Evolutionary conservation across 1,140 invertebrate genomes (phyloP).

Genomic region (Streblospio benedicti): DNA sequence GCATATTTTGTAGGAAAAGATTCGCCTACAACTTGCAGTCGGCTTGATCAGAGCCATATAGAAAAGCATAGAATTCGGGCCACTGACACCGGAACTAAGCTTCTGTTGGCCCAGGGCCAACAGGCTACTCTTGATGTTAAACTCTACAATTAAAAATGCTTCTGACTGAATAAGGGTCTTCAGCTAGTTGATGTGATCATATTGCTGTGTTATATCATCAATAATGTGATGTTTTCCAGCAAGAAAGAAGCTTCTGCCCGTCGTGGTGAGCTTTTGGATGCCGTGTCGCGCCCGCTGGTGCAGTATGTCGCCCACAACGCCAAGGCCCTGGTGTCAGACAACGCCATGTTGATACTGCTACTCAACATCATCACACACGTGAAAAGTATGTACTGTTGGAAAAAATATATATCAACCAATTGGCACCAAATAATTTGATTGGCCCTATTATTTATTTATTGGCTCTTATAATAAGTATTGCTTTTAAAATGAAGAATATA

Average conservation of each 20-base stretch:
- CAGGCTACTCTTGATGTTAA: too few species aligned
- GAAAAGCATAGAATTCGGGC: too few species aligned
- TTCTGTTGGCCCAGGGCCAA: too few species aligned
- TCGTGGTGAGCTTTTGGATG: slow-evolving; percentile 63
- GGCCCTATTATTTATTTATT: background rate
- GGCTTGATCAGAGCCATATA: too few species aligned
- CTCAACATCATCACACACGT: slow-evolving; percentile 61
- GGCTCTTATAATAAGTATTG: background rate
- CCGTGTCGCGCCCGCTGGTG: slow-evolving; percentile 57
- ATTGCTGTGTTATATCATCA: too few species aligned
- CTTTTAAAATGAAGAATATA: background rate
- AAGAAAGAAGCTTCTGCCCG: slow-evolving; percentile 70
- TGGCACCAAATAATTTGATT: too few species aligned
- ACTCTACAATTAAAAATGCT: too few species aligned
- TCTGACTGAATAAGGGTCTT: too few species aligned
- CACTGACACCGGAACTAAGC: too few species aligned
- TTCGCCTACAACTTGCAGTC: too few species aligned
- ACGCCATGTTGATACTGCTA: slow-evolving; percentile 61
- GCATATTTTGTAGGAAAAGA: too few species aligned
- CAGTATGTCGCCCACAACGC: slow-evolving; percentile 56
- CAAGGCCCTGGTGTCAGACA: slow-evolving; percentile 60
- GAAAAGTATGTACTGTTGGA: slow-evolving; percentile 34
- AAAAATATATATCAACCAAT: background rate
- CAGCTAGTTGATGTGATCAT: too few species aligned
- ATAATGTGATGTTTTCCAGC: slow-evolving; percentile 48